Conservation (phyloP, 2,797 vertebrate genomes). For the Limosa lapponica region DNA sequence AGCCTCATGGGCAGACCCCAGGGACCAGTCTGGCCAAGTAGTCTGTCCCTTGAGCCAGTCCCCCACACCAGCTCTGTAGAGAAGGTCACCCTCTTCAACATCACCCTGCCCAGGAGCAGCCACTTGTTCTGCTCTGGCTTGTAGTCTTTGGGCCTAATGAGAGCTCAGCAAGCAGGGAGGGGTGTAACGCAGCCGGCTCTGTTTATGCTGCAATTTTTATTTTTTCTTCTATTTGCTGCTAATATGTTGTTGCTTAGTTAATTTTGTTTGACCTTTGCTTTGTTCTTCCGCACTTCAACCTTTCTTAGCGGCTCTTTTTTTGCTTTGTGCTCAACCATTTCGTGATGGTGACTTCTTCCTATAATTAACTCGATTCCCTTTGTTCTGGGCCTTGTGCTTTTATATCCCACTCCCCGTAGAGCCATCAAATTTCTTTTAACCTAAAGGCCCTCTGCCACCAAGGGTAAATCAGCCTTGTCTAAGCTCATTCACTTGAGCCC, state of each 20-base stretch:
- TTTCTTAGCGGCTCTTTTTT: neutral
- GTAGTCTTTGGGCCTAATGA: neutral
- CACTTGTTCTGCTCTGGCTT: neutral
- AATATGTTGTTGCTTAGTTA: neutral
- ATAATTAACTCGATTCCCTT: constrained; percentile 27
- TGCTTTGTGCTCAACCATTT: neutral
- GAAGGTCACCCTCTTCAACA: neutral
- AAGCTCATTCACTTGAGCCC: constrained; percentile 41
- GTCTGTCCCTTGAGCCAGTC: neutral
- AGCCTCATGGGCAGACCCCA: neutral
- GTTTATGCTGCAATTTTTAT: neutral
- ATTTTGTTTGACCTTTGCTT: neutral
- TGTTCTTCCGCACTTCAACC: neutral
- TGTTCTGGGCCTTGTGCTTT: constrained; percentile 26
- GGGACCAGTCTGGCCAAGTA: neutral
- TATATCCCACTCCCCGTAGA: neutral
- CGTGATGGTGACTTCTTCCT: neutral
- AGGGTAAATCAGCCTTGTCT: constrained; percentile 61
- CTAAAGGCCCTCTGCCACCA: constrained; percentile 21
- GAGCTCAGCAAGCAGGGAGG: neutral
- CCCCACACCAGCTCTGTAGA: neutral
- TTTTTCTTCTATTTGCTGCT: neutral
- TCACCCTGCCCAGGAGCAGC: neutral
- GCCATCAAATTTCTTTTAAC: constrained; percentile 64
- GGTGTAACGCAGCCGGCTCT: neutral